A percentile compares a stretch with the other conserved stretches of the same genome.
Evolutionary conservation across 2,797 vertebrate species (phyloP).

Genomic region (Harpagifer antarcticus): DNA sequence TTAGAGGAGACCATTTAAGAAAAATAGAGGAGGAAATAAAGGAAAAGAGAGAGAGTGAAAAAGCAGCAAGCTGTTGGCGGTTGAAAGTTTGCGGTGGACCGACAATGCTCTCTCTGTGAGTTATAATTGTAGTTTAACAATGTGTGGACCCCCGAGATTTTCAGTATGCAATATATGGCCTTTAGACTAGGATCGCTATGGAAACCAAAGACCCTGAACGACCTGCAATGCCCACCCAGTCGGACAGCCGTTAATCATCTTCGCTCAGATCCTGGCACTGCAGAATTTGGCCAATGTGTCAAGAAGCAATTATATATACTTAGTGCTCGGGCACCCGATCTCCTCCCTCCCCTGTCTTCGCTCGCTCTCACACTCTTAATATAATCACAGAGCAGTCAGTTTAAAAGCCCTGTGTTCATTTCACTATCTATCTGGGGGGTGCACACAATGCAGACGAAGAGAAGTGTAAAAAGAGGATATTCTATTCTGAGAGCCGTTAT

Average conservation of each 20-base stretch:
- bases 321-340: slow-evolving; percentile 81
- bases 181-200: slow-evolving; percentile 86
- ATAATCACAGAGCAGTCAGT: slow-evolving; percentile 85
- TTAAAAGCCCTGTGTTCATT: slow-evolving; percentile 85
- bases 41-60: not conserved
- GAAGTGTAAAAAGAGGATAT: slow-evolving; percentile 76
- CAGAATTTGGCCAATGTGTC: slow-evolving; percentile 90
- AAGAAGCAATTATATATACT: slow-evolving; percentile 91
- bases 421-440: slow-evolving; percentile 79
- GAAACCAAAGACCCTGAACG: slow-evolving; percentile 83
- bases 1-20: slow-evolving; percentile 65
- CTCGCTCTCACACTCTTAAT: slow-evolving; percentile 81
- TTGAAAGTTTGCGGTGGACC: slow-evolving; percentile 63
- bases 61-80: slow-evolving; percentile 34
- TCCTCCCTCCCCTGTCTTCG: slow-evolving; percentile 69
- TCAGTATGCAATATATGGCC: slow-evolving; percentile 81
- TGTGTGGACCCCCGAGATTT: slow-evolving; percentile 81
- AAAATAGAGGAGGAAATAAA: slow-evolving; percentile 61
- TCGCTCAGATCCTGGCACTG: slow-evolving; percentile 88
- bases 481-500: slow-evolving; percentile 77
- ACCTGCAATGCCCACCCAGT: slow-evolving; percentile 85
- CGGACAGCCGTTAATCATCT: slow-evolving; percentile 90
- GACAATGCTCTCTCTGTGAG: slow-evolving; percentile 79
- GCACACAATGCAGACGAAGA: slow-evolving; percentile 82
- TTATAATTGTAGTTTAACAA: slow-evolving; percentile 89